A percentile compares a stretch with the other conserved stretches of the same genome.
These are phyloP conservation scores for Timandra comae DNA, from an alignment of 2,888 invertebrate genomes.

Conservation along the genomic window DNA sequence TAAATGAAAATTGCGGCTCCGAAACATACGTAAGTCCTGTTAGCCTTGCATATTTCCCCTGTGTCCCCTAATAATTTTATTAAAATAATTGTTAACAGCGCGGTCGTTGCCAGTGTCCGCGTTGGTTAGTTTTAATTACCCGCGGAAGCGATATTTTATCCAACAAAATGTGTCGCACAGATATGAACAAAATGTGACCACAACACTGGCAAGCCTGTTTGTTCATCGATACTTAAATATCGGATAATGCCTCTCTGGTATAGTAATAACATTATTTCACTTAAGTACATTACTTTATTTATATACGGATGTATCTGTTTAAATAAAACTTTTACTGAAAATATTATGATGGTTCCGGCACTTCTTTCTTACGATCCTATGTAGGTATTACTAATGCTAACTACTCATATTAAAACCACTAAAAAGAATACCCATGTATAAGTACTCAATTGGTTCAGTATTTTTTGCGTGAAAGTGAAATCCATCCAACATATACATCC, in stretches of 20 bases:
- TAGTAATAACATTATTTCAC: too few relatives aligned
- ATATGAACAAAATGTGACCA: slow-evolving; percentile 42
- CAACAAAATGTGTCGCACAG: slow-evolving; percentile 43
- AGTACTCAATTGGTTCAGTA: too few relatives aligned
- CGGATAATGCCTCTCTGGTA: slow-evolving; percentile 19
- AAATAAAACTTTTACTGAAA: too few relatives aligned
- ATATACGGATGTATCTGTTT: too few relatives aligned
- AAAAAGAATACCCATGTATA: too few relatives aligned
- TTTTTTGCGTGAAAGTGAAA: too few relatives aligned
- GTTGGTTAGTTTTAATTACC: slow-evolving; percentile 62
- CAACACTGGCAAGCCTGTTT: slow-evolving; percentile 32
- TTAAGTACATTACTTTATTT: too few relatives aligned
- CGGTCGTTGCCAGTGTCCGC: slow-evolving; percentile 34
- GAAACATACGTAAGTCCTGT: slow-evolving; percentile 30
- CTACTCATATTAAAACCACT: too few relatives aligned
- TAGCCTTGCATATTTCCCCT: slow-evolving; percentile 45
- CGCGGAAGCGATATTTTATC: slow-evolving; percentile 57
- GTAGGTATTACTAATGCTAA: too few relatives aligned
- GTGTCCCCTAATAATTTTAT: slow-evolving; percentile 52
- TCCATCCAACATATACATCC: too few relatives aligned
- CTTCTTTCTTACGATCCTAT: too few relatives aligned
- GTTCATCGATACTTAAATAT: slow-evolving; percentile 28
- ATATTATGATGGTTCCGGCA: too few relatives aligned
- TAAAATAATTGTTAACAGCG: slow-evolving; percentile 52
- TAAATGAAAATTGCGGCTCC: slow-evolving; percentile 35